A percentile compares a stretch with the other conserved stretches of the same genome.
Conservation (phyloP, 1,140 invertebrate genomes). For the Drosophila seguyi region DNA sequence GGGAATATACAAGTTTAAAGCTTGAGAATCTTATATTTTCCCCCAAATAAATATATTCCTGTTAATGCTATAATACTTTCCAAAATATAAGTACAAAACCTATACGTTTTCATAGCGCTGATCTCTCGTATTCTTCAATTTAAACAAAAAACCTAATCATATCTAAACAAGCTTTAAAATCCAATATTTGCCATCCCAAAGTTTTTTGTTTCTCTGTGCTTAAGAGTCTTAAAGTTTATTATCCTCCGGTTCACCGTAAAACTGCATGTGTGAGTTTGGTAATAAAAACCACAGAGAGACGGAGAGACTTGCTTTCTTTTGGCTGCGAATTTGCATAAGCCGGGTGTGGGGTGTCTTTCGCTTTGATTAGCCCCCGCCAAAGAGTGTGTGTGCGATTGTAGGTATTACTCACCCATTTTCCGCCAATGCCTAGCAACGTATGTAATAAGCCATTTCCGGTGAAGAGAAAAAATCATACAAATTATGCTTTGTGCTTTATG, state of each 20-base stretch:
- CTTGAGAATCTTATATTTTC: too few species aligned
- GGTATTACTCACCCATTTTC: constrained; percentile 34
- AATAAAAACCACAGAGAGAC: constrained; percentile 33
- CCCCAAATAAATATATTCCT: background rate
- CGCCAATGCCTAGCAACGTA: constrained; percentile 27
- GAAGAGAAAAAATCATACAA: constrained; percentile 52
- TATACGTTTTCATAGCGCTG: background rate
- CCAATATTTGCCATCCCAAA: too few species aligned
- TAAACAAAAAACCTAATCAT: background rate
- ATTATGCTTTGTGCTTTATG: constrained; percentile 52
- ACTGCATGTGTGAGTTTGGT: constrained; percentile 29
- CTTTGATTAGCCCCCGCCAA: constrained; percentile 51
- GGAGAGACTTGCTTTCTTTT: constrained; percentile 21
- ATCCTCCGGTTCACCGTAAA: constrained; percentile 16
- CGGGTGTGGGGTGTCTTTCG: constrained; percentile 13
- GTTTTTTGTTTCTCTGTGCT: constrained; percentile 8
- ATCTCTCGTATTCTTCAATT: background rate
- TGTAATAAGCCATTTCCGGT: constrained; percentile 69
- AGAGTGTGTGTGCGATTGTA: constrained; percentile 6
- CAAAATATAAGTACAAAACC: background rate
- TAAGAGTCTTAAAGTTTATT: constrained; percentile 10
- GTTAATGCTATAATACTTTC: background rate
- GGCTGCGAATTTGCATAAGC: constrained; percentile 50
- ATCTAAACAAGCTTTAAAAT: background rate
- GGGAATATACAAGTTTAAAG: background rate